Evolutionary conservation across 2,113 vertebrate genomes (phyloP).

Genomic region (Hyla sarda): DNA sequence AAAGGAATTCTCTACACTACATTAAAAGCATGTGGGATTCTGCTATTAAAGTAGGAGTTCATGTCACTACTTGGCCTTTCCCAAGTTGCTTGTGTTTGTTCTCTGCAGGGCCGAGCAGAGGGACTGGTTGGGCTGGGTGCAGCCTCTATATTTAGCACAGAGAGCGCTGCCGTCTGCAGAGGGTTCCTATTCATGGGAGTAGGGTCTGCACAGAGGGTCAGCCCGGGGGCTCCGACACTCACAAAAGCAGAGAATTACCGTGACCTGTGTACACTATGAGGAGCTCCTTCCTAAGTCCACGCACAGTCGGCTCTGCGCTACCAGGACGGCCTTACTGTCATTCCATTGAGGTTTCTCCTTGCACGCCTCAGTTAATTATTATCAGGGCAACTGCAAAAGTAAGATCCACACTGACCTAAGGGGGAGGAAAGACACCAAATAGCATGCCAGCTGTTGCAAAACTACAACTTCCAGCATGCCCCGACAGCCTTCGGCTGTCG

Average conservation of each 20-base stretch:
- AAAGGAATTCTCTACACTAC: too few relatives aligned
- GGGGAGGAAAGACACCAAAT: too few relatives aligned
- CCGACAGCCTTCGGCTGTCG: too few relatives aligned
- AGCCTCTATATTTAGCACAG: constrained; percentile 32
- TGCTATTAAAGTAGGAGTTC: too few relatives aligned
- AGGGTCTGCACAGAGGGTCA: not conserved
- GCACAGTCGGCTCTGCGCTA: not conserved
- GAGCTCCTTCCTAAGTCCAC: not conserved
- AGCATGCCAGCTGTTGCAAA: too few relatives aligned
- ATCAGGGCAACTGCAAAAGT: not conserved
- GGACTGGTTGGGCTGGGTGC: constrained; percentile 23
- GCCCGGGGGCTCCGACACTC: too few relatives aligned
- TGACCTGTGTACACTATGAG: too few relatives aligned
- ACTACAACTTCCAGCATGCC: too few relatives aligned
- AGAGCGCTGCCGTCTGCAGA: not conserved
- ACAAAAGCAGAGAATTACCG: too few relatives aligned
- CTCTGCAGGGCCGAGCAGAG: constrained; percentile 12
- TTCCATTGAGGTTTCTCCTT: not conserved
- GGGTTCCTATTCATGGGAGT: not conserved
- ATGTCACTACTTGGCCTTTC: too few relatives aligned
- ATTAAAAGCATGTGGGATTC: too few relatives aligned
- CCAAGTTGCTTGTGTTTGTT: too few relatives aligned
- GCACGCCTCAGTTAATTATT: not conserved
- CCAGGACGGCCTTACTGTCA: not conserved
- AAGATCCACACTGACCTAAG: not conserved